These are phyloP conservation scores for Spongia lamella DNA, from an alignment of 37 sponge, comb jelly and placozoan species.

Conservation along the genomic window DNA sequence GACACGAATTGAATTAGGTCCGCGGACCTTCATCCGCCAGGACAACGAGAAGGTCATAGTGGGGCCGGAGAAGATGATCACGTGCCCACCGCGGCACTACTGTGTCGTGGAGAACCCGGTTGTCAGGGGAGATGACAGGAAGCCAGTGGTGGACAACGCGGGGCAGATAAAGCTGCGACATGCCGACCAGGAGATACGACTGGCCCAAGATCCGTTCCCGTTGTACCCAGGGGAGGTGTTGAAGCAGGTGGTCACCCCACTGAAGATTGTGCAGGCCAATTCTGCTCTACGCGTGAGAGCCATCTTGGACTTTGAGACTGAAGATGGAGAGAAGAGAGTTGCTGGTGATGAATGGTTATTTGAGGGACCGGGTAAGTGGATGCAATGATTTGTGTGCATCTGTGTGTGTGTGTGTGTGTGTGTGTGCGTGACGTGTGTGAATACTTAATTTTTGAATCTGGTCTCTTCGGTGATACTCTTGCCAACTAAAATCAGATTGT, in stretches of 20 bases:
- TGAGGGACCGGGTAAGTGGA: conserved; percentile 93
- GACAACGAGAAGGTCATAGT: conserved; percentile 98
- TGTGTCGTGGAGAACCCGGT: conserved; percentile 98
- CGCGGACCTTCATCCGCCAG: conserved; percentile 97
- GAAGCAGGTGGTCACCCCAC: conserved; percentile 82
- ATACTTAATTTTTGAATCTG: background rate
- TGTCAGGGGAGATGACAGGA: conserved; percentile 68
- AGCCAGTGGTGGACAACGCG: conserved; percentile 67
- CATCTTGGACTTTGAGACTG: conserved; percentile 90
- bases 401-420: conserved; percentile 29
- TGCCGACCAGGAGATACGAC: conserved; percentile 96
- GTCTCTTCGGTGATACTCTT: background rate
- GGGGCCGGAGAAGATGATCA: conserved; percentile 99
- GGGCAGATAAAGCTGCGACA: conserved; percentile 95
- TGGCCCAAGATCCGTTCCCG: conserved; percentile 97
- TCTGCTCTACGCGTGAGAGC: conserved; percentile 94
- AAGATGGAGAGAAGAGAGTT: conserved; percentile 71
- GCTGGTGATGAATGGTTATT: conserved; percentile 99
- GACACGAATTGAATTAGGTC: conserved; percentile 86
- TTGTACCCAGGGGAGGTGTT: conserved; percentile 94
- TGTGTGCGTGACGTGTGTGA: conserved; percentile 1
- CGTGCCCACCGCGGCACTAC: conserved; percentile 95
- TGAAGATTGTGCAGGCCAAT: conserved; percentile 95
- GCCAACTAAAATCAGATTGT: background rate
- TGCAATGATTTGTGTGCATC: background rate